Percentiles rank a stretch among this genome's conserved stretches.
phyloP scores from a whole-genome alignment of 1,140 invertebrate species.

The Aradophagus sp. region DNA sequence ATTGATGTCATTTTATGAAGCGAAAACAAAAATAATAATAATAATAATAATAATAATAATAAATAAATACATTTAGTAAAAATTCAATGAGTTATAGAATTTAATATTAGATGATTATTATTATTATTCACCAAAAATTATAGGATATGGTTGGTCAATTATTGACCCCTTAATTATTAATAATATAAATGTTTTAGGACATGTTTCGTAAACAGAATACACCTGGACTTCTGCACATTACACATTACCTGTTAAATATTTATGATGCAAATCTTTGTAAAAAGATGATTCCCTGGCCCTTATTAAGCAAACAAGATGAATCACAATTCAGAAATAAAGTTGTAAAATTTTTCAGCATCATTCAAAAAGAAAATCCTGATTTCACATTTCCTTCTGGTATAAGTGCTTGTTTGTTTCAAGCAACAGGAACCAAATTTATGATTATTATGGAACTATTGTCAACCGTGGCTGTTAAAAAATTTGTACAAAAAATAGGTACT shows the following conservation, averaged over 20 bases:
- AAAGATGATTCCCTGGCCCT: constrained; percentile 71
- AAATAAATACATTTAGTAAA: no score
- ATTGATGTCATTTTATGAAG: no score
- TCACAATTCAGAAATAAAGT: constrained; percentile 64
- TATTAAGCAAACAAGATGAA: constrained; percentile 69
- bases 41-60: no score
- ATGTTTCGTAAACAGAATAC: constrained; percentile 74
- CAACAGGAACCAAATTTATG: constrained; percentile 58
- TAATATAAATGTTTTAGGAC: constrained; percentile 54
- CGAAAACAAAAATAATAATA: no score
- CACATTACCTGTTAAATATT: constrained; percentile 70
- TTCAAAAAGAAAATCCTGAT: constrained; percentile 55
- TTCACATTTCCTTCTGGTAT: constrained; percentile 52
- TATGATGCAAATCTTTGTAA: constrained; percentile 68
- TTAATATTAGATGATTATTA: no score
- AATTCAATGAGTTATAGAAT: no score
- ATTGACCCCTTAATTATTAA: background rate
- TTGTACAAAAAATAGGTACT: constrained; percentile 45
- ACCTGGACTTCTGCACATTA: constrained; percentile 70
- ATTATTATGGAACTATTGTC: constrained; percentile 59
- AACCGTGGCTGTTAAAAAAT: constrained; percentile 41
- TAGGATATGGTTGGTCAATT: background rate
- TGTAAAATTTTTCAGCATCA: constrained; percentile 44
- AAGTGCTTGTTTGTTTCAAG: constrained; percentile 56
- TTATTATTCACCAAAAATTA: constrained; percentile 2